Percentiles rank a stretch among this genome's conserved stretches.
Conservation (phyloP, 2,797 vertebrate species). For the Corythornis leucogaster region DNA sequence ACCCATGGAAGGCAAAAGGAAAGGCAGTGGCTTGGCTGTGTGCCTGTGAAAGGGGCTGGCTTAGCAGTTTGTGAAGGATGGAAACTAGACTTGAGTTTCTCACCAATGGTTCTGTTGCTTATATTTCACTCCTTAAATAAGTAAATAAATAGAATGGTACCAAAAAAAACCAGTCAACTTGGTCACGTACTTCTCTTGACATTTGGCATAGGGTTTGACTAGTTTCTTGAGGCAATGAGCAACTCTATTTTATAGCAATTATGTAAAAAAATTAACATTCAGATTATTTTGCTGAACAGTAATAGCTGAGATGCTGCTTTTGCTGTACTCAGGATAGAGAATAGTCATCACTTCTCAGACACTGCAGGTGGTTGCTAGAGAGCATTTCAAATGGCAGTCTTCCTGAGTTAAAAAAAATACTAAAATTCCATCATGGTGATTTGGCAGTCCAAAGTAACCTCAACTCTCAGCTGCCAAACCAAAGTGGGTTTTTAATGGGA, state of each 20-base stretch:
- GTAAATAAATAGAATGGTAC: rapidly evolving
- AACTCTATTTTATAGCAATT: too few relatives aligned
- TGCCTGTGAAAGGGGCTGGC: neutral
- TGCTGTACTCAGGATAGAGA: neutral
- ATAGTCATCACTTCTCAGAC: neutral
- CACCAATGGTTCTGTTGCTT: neutral
- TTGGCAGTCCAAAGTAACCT: neutral
- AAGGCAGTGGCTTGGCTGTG: neutral
- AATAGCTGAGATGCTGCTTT: neutral
- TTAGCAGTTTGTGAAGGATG: neutral
- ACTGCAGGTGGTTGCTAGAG: neutral
- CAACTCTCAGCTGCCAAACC: neutral
- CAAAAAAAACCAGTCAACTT: neutral
- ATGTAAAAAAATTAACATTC: neutral
- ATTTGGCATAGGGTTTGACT: neutral
- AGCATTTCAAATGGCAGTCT: neutral
- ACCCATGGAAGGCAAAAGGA: neutral
- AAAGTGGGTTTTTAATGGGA: neutral
- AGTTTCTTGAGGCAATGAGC: neutral
- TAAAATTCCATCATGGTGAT: neutral
- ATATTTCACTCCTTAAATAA: neutral
- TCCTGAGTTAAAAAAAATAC: neutral
- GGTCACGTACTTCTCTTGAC: neutral
- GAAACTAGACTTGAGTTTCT: neutral
- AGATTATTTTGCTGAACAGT: neutral